These are phyloP conservation scores for Tipula vernalis DNA, from an alignment of 2,888 invertebrate genomes.

Conservation along the genomic window DNA sequence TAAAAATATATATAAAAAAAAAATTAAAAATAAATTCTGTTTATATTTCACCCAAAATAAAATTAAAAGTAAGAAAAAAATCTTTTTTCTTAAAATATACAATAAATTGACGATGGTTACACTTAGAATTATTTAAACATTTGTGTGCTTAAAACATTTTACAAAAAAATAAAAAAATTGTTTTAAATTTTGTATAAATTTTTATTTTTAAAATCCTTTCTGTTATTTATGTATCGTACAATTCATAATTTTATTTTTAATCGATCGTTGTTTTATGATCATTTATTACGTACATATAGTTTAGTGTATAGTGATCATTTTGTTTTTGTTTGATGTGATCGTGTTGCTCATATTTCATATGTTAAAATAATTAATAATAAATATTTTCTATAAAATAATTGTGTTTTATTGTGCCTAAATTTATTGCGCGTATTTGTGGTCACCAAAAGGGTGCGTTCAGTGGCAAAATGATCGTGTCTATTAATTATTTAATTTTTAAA, in stretches of 20 bases:
- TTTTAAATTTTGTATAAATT: not conserved
- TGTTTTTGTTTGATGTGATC: not conserved
- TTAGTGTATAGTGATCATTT: not conserved
- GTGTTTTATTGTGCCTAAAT: not conserved
- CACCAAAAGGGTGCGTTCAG: not conserved
- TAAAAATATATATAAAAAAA: not conserved
- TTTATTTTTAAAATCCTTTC: not conserved
- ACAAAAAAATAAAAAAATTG: not conserved
- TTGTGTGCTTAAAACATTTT: not conserved
- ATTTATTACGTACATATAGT: not conserved
- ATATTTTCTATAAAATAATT: not conserved
- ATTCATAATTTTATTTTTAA: not conserved
- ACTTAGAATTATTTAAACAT: slow-evolving; percentile 4
- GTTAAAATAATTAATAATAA: not conserved
- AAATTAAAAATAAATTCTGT: slow-evolving; percentile 4
- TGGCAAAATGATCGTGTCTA: not conserved
- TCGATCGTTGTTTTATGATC: not conserved
- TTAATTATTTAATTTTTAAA: not conserved
- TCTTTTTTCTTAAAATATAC: not conserved
- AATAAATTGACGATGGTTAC: not conserved
- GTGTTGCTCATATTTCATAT: not conserved
- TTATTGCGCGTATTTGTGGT: not conserved
- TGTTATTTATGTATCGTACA: not conserved
- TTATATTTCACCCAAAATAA: slow-evolving; percentile 4
- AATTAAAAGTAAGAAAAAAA: not conserved